phyloP scores from a whole-genome alignment of 2,113 vertebrate species.

The Nymphicus hollandicus region DNA sequence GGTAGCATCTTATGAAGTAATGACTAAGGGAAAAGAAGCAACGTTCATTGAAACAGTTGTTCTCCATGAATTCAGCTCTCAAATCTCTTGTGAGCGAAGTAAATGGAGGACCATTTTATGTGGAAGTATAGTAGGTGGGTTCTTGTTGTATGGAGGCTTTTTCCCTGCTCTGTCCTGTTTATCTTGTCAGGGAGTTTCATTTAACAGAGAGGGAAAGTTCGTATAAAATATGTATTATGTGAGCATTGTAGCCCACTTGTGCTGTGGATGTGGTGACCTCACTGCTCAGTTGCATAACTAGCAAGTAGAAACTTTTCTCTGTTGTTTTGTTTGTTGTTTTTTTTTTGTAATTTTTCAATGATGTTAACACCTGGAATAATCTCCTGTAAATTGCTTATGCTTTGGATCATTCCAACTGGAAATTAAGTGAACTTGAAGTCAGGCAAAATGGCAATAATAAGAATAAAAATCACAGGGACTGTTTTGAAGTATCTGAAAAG shows the following conservation, averaged over 20 bases:
- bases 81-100: neutral
- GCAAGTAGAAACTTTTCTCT: neutral
- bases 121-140: neutral
- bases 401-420: neutral
- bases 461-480: neutral
- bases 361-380: neutral
- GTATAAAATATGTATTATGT: neutral
- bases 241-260: neutral
- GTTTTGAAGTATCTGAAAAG: neutral
- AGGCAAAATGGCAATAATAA: neutral
- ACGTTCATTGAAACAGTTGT: neutral
- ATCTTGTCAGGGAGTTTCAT: neutral
- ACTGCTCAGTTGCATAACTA: neutral
- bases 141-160: neutral
- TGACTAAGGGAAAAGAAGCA: neutral
- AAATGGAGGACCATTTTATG: neutral
- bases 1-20: neutral
- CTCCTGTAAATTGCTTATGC: neutral
- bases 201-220: neutral
- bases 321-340: neutral
- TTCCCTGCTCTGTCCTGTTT: neutral
- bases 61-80: neutral
- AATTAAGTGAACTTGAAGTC: neutral
- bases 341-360: neutral
- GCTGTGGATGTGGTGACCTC: neutral